Evolutionary conservation across 2,113 vertebrate species (phyloP).

Genomic region (Gadus macrocephalus): DNA sequence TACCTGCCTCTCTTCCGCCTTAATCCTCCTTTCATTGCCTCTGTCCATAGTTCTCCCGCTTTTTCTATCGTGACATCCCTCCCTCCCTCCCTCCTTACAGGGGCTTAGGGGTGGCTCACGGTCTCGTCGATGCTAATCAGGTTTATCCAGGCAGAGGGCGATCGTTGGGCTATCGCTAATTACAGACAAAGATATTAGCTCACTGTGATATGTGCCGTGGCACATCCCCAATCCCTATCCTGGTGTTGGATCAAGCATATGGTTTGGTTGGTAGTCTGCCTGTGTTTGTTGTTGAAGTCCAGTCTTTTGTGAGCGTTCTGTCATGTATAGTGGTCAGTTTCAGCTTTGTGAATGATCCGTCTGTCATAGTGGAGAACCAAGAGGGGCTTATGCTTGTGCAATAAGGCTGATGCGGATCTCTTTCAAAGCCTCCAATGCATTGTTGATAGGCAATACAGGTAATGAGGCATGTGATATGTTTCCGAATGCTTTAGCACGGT

Average conservation of each 20-base stretch:
- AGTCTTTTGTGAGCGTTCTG: too few species aligned
- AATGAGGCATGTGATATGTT: too few species aligned
- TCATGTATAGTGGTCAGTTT: too few species aligned
- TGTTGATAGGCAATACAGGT: too few species aligned
- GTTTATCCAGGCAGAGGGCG: slow-evolving; percentile 61
- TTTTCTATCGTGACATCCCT: slow-evolving; percentile 1
- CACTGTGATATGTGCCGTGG: slow-evolving; percentile 47
- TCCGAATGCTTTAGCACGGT: too few species aligned
- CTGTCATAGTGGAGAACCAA: too few species aligned
- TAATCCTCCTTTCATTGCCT: not conserved
- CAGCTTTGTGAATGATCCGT: too few species aligned
- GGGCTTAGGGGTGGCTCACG: slow-evolving; percentile 53
- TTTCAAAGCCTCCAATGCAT: too few species aligned
- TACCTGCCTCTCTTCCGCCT: not conserved
- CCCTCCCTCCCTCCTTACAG: slow-evolving; percentile 40
- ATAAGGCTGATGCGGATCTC: too few species aligned
- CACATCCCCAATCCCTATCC: slow-evolving; percentile 57
- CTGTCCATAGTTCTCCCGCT: not conserved
- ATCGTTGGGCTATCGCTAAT: slow-evolving; percentile 63
- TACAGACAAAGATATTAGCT: slow-evolving; percentile 56
- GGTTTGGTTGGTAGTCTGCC: slow-evolving; percentile 6
- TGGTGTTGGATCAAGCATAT: slow-evolving; percentile 52
- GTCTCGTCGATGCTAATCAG: slow-evolving; percentile 64
- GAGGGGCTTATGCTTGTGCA: too few species aligned
- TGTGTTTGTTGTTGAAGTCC: too few species aligned